Evolutionary conservation across 2,113 vertebrate genomes (phyloP).

Genomic region (Myxocyprinus asiaticus): DNA sequence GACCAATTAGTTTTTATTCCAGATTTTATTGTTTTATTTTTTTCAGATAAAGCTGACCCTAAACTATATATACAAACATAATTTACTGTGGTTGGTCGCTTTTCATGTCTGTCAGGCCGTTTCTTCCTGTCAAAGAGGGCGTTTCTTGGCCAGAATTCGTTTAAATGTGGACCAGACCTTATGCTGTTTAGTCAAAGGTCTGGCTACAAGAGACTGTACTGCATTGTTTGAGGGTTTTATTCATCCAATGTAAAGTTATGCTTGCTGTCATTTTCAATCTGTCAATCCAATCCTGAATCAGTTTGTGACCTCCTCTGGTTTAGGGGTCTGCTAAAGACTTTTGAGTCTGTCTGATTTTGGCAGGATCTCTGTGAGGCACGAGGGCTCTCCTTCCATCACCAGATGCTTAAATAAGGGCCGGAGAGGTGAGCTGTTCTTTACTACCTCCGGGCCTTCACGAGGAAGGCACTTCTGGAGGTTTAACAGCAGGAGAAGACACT

Average conservation of each 20-base stretch:
- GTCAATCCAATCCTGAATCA: constrained; percentile 20
- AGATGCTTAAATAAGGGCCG: constrained; percentile 53
- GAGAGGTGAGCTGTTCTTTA: constrained; percentile 43
- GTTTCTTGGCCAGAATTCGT: too few species aligned
- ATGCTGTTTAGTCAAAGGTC: too few species aligned
- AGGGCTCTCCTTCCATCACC: constrained; percentile 41
- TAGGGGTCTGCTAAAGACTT: constrained; percentile 33
- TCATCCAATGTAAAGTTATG: constrained; percentile 18
- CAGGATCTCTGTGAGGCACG: constrained; percentile 46
- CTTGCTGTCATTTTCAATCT: constrained; percentile 21
- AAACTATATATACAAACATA: too few species aligned
- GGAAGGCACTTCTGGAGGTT: constrained; percentile 27
- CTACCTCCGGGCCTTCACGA: constrained; percentile 33
- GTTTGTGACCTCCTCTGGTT: constrained; percentile 19
- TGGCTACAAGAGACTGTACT: too few species aligned
- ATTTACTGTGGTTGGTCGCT: too few species aligned
- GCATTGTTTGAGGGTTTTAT: too few species aligned
- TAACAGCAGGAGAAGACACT: constrained; percentile 4
- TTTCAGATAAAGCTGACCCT: too few species aligned
- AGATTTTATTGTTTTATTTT: too few species aligned
- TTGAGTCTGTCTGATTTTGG: constrained; percentile 51
- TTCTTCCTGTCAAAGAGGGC: too few species aligned
- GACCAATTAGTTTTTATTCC: too few species aligned
- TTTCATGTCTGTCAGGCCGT: too few species aligned
- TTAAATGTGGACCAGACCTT: too few species aligned